Evolutionary conservation across 2,797 vertebrate species (phyloP), one percentile per base, ranked within the genome.

Genomic region (Sparus aurata): DNA sequence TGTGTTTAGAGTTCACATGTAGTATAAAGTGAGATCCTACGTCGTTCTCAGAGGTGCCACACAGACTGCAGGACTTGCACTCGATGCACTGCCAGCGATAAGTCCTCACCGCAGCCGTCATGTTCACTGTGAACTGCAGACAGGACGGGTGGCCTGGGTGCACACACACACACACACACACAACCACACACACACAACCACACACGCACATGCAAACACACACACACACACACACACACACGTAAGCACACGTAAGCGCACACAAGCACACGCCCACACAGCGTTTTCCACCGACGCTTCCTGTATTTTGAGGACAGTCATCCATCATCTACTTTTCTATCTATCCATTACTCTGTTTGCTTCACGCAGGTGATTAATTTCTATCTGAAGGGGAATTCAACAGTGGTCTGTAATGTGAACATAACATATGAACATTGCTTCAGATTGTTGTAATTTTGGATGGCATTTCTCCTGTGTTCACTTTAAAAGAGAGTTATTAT

Each of bases 81-180:
- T 98, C 97, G 59, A 98, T 98, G 93, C 97, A 98, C 92, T 98
- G 97, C 97, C 97, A 98, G 91, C 97, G 97, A 92, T 98, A 98
- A 75, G 97, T 98, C 90, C 97, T 95, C 91, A 98, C 97, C 0
- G 97, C 97, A 0, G 97, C 97, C 2, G 97, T 97, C 97, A 98
- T 98, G 91, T 98, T 98, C 92, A 97, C 96, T 20, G 97, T 98
- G 93, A 98, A 98, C 95, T 98, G 97, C 93, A 98, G 95, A 94
- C 97, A 98, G 53, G 97, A 98, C 9, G 97, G 97, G 92, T 98
- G 97, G 83, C 97, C 97, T 98, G 94, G 57, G 87, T 75, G 69
- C 86, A 77, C 89, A 85, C 88, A 87, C 84, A 87, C 85, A 79
- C 72, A 78, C 74, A 74, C 80, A 84, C 77, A 57, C 76, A 79